phyloP scores from a whole-genome alignment of 37 sponge, comb jelly and placozoan genomes.

The Diacarnus erythraeanus region DNA sequence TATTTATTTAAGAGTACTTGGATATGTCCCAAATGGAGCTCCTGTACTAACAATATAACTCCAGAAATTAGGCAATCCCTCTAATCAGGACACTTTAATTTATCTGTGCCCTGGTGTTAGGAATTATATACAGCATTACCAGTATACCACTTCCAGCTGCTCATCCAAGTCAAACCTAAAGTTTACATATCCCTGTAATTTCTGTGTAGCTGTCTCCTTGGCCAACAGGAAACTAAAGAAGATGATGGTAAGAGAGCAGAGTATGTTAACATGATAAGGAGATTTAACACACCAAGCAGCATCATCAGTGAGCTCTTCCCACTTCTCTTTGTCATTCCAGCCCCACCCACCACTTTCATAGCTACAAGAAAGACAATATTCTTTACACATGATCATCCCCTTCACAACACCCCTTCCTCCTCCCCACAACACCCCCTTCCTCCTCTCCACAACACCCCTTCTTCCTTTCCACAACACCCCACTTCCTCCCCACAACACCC shows the following conservation, averaged over 20 bases:
- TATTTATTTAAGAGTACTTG: too few species aligned
- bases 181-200: constrained; percentile 59
- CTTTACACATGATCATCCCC: too few species aligned
- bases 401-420: too few species aligned
- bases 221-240: constrained; percentile 64
- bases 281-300: constrained; percentile 37
- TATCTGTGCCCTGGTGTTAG: too few species aligned
- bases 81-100: too few species aligned
- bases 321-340: constrained; percentile 79
- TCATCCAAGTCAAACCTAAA: constrained; percentile 84
- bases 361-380: constrained; percentile 19
- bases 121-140: constrained; percentile 35
- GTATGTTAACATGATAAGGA: background rate
- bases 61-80: too few species aligned
- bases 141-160: constrained; percentile 71
- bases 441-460: too few species aligned
- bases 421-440: too few species aligned
- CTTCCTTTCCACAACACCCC: too few species aligned
- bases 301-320: constrained; percentile 70
- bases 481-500: too few species aligned
- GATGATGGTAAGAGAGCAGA: background rate
- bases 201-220: constrained; percentile 1
- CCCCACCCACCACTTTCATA: constrained; percentile 74
- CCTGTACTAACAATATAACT: too few species aligned
- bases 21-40: too few species aligned